phyloP scores from a whole-genome alignment of 2,797 vertebrate species.

The Oceanodroma leucorhoa region DNA sequence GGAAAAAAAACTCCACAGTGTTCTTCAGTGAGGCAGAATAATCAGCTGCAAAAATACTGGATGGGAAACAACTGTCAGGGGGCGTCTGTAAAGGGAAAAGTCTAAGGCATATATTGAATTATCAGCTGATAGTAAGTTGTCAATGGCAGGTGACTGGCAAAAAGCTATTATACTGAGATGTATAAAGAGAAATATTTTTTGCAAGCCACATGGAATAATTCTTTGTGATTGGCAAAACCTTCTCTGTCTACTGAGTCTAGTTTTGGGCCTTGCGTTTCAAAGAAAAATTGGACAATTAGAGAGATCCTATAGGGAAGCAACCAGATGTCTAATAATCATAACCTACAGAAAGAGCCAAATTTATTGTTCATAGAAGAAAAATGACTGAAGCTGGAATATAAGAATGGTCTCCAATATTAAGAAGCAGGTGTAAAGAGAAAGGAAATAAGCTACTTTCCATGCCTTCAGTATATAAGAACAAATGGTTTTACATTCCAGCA shows the following conservation, averaged over 20 bases:
- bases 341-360: background rate
- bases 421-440: background rate
- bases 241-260: background rate
- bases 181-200: background rate
- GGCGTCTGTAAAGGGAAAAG: background rate
- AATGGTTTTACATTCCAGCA: background rate
- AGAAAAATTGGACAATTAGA: background rate
- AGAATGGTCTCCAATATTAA: background rate
- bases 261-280: background rate
- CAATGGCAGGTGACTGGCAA: background rate
- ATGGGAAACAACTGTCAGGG: background rate
- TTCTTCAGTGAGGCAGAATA: background rate
- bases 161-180: background rate
- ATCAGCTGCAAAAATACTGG: background rate
- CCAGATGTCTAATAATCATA: background rate
- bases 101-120: background rate
- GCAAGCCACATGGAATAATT: background rate
- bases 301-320: background rate
- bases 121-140: background rate
- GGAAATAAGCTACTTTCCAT: background rate
- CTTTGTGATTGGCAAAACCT: background rate
- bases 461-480: background rate
- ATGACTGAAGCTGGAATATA: background rate
- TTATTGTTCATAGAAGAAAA: background rate
- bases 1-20: background rate